Evolutionary conservation across 2,113 vertebrate genomes (phyloP).

Genomic region (Poeciliopsis turrubarensis): DNA sequence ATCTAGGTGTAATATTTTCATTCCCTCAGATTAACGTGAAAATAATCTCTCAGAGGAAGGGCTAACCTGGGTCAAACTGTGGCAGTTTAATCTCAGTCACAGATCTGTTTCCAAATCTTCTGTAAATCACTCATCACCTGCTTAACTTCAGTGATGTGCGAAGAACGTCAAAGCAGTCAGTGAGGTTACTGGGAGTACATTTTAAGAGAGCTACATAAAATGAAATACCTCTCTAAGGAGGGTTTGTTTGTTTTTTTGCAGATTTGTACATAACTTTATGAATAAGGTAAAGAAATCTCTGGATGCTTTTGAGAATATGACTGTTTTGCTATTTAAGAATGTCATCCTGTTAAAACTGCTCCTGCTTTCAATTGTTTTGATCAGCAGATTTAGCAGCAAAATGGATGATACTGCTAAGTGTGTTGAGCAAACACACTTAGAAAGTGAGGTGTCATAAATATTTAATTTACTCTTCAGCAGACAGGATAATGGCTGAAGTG

Average conservation of each 20-base stretch:
- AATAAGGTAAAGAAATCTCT: background rate
- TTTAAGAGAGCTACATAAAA: background rate
- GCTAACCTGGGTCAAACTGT: background rate
- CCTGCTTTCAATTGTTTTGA: background rate
- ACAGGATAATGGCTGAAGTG: background rate
- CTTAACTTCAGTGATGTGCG: background rate
- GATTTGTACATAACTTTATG: background rate
- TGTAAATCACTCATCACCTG: background rate
- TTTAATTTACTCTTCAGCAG: background rate
- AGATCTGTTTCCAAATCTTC: background rate
- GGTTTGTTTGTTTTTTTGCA: background rate
- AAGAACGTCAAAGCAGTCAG: background rate
- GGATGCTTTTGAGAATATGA: background rate
- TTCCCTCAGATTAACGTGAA: background rate
- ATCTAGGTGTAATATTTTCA: background rate
- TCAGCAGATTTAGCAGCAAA: background rate
- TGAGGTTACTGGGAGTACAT: background rate
- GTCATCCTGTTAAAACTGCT: background rate
- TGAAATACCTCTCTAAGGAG: background rate
- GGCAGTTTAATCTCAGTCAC: background rate
- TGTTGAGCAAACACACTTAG: background rate
- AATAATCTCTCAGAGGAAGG: background rate
- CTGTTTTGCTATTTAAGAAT: background rate
- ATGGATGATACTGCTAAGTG: background rate
- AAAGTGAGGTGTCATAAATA: background rate